These are phyloP conservation scores for Apostichopus leukothele DNA, from an alignment of 53 echinoderm and acorn worm species.

Conservation along the genomic window DNA sequence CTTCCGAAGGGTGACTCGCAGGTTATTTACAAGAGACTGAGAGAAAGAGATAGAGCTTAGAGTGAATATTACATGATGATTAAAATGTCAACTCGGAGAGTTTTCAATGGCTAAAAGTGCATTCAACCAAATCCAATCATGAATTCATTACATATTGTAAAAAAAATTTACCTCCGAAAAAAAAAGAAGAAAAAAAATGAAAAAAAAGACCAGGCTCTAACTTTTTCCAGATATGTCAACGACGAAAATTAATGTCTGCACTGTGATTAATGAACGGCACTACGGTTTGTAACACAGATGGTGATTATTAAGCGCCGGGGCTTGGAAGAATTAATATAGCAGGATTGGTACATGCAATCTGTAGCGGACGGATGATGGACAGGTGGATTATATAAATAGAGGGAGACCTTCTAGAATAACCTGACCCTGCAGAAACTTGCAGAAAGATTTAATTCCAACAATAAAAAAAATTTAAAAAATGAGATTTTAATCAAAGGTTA, in stretches of 20 bases:
- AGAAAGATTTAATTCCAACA: no score
- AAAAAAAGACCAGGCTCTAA: not conserved
- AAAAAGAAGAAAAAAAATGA: not conserved
- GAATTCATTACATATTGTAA: conserved; percentile 31
- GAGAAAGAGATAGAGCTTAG: not conserved
- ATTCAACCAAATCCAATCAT: conserved; percentile 29
- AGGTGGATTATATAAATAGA: not conserved
- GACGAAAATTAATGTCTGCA: conserved; percentile 15
- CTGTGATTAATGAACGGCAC: conserved; percentile 24
- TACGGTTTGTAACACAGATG: conserved; percentile 24
- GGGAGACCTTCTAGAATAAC: not conserved
- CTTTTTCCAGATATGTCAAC: conserved; percentile 2
- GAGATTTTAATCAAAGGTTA: no score
- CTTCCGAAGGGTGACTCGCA: not conserved
- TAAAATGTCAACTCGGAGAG: not conserved
- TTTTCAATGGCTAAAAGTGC: conserved; percentile 1
- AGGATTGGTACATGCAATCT: not conserved
- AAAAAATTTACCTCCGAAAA: not conserved
- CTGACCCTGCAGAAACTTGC: no score
- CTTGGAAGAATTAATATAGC: not conserved
- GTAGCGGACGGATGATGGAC: no score
- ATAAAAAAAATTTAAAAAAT: no score
- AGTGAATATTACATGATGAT: conserved; percentile 10
- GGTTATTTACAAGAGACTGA: not conserved
- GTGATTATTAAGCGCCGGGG: not conserved